Base-by-base conservation (phyloP, 2,113 vertebrate species). In the Pygoscelis antarcticus region DNA sequence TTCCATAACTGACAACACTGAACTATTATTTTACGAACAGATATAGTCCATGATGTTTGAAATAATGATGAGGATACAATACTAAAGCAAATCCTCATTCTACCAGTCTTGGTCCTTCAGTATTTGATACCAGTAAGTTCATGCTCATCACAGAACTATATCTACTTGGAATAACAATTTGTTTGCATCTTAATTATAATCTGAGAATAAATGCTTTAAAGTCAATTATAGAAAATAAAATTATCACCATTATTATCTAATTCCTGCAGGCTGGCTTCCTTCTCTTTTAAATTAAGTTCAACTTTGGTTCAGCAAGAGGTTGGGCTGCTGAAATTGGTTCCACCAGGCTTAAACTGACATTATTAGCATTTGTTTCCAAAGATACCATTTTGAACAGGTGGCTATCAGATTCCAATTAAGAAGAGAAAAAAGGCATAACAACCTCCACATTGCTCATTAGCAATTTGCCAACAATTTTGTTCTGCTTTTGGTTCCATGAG, bases 281-380 rank as follows among this genome's bases (percentile, higher is more conserved):
- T 62, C 40, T 85, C 47, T 78, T 94, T 77, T 46, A 68, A 88
- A 83, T 61, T 27, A 62, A 23, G 55, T 38, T 82, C 42, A 89
- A 11, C 46, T 78, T 81, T 1, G 71, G 61, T 75, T 93, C 64
- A 78, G 47, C 21, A 40, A 93, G 34, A 84, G 42, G 38, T 1
- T 77, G 38, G 26, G 32, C 51, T 81, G 46, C 49, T 93, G 77
- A 85, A 96, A 89, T 51, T 83, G 36, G 52, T 76, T 96, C 83
- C 79, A 93, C 16, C 18, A 87, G 34, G 32, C 52, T 91, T 92
- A 61, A 89, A 76, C 40, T 46, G 74, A 68, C 58, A 68, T 58
- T 84, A 84, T 54, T 32, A 96, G 70, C 20, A 46, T 65, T 85
- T 89, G 69, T 91, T 96, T 96, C 80, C 89, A 94, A 57, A 95